Evolutionary conservation across 2,797 vertebrate species (phyloP), one percentile per base, ranked within the genome.

Genomic region (Trachurus trachurus): DNA sequence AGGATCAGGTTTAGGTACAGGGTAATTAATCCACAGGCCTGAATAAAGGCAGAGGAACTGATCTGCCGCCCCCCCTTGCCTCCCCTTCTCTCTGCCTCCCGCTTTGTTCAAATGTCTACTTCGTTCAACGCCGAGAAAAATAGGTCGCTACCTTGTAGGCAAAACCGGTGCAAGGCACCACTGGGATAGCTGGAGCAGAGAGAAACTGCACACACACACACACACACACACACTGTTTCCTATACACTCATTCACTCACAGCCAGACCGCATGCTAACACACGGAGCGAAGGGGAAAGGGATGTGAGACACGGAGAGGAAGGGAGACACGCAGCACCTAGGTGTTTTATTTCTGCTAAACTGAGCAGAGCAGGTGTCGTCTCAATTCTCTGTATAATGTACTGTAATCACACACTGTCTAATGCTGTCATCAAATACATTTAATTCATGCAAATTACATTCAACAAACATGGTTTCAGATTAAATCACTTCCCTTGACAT

Each of bases 11-110:
- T 93, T 90, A 88, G 89, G 90, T 88, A 84, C 76, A 54, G 87
- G 90, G 92, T 95, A 95, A 96, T 95, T 95, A 95, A 95, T 95
- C 94, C 93, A 94, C 82, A 87, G 81, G 88, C 81, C 81, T 82
- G 89, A 93, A 94, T 93, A 89, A 90, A 91, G 89, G 78, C 86
- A 82, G 64, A 82, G 88, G 87, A 93, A 88, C 89, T 71, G 83
- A 92, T 91, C 89, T 78, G 75, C 26, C 57, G 70, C 42, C 49
- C 72, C 59, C 67, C 57, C 63, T 34, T 29, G 64, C 61, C 37
- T 5, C 13, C 74, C 66, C 31, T 34, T 59, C 52, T 31, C 60
- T 69, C 40, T 53, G 47, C 58, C 44, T 76, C 66, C 59, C 50
- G 76, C 79, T 82, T 74, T 85, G 81, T 91, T 86, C 78, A 79